Percentiles rank a stretch among this genome's conserved stretches.
These are phyloP conservation scores for Tangara arthus DNA, from an alignment of 2,797 vertebrate genomes.

Conservation along the genomic window DNA sequence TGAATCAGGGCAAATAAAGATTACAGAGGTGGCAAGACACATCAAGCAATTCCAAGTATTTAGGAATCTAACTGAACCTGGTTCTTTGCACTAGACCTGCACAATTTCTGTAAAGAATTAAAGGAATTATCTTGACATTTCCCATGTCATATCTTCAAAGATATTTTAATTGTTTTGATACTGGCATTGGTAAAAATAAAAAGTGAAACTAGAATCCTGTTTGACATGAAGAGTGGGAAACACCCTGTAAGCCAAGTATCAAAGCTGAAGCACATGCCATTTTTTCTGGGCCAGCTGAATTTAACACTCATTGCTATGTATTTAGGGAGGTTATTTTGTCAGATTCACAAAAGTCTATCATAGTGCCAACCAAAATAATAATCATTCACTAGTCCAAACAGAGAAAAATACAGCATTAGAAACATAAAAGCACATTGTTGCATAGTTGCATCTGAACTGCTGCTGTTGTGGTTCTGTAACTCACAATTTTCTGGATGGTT, in stretches of 20 bases:
- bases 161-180: neutral
- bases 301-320: neutral
- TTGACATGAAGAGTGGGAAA: neutral
- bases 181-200: neutral
- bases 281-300: slow-evolving; percentile 29
- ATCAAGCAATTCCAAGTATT: neutral
- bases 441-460: neutral
- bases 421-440: neutral
- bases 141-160: neutral
- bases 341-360: neutral
- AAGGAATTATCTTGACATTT: neutral
- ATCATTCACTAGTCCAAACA: slow-evolving; percentile 16
- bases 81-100: neutral
- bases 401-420: neutral
- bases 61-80: neutral
- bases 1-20: neutral
- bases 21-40: neutral
- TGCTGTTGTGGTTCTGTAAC: neutral
- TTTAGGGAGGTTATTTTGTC: slow-evolving; percentile 22
- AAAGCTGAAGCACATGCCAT: slow-evolving; percentile 37
- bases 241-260: neutral
- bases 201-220: neutral
- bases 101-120: neutral
- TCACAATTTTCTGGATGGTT: neutral
- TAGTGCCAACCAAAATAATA: slow-evolving; percentile 36